These are phyloP conservation scores for Melieria picta DNA, from an alignment of 2,888 invertebrate species.

Conservation along the genomic window DNA sequence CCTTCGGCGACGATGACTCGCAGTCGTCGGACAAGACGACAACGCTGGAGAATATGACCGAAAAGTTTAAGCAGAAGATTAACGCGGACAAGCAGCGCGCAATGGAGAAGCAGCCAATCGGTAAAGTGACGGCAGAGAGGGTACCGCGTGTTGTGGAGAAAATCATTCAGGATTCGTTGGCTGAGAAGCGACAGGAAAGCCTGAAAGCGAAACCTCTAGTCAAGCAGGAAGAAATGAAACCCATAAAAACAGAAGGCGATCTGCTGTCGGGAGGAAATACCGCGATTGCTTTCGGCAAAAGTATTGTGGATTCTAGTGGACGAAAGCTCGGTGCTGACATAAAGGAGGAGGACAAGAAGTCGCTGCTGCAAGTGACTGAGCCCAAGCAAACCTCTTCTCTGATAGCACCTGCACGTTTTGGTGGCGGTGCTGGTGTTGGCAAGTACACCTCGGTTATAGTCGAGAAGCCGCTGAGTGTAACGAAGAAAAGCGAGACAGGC, in stretches of 20 bases:
- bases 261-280: constrained; percentile 33
- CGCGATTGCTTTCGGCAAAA: constrained; percentile 6
- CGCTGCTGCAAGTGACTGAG: constrained; percentile 35
- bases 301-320: constrained; percentile 9
- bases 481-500: constrained; percentile 40
- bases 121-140: constrained; percentile 44
- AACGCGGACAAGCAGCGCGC: constrained; percentile 53
- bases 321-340: constrained; percentile 33
- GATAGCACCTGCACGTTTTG: constrained; percentile 51
- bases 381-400: constrained; percentile 46
- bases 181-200: constrained; percentile 55
- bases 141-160: constrained; percentile 53
- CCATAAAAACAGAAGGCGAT: constrained; percentile 38
- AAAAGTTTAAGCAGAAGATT: constrained; percentile 55
- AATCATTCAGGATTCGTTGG: constrained; percentile 54
- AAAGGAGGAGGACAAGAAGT: constrained; percentile 49
- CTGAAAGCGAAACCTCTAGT: constrained; percentile 50
- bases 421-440: constrained; percentile 34
- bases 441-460: constrained; percentile 58
- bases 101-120: constrained; percentile 46
- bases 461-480: constrained; percentile 50
- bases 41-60: constrained; percentile 57
- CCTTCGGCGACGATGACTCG: constrained; percentile 64
- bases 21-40: constrained; percentile 64
- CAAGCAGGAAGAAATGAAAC: constrained; percentile 41